Evolutionary conservation across 2,888 invertebrate species (phyloP), one percentile per base, ranked within the genome.

Genomic region (Therioaphis trifolii): DNA sequence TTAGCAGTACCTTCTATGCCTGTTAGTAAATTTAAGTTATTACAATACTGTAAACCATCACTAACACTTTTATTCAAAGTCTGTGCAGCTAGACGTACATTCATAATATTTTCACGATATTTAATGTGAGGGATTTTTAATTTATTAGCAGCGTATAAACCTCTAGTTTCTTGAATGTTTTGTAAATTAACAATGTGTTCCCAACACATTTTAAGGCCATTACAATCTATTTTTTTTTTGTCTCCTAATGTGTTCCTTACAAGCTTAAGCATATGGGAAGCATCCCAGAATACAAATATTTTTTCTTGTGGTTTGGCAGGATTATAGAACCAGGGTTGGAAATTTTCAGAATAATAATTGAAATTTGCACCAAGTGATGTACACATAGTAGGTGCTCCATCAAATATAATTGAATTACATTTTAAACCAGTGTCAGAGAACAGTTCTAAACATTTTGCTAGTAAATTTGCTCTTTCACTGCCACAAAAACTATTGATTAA

Each of bases 261-360:
- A 14, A 43, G 29, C 7, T 79, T 69, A 14, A 69, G 27, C 68
- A 49, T 85, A 46, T 85, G 86, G 72, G 85, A 79, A 21, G 85
- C 84, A 77, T 86, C 86, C 27, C 85, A 77, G 27, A 86, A 85
- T 29, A 86, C 68, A 77, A 78, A 85, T 55, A 87, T 77, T 35
- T 49, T 58, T 27, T 86, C 78, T 29, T 84, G 40, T 18, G 76
- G 76, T 27, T 24, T 24, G n/a, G 69, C 14, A 21, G 86, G 85
- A 69, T 86, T 84, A 35, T 15, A 18, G 49, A 85, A 85, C 14
- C 40, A 76, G 4, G 86, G 58, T 80, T 79, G 11, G 49, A 84
- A 69, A 52, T 75, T 66, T 15, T n/a, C 0, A 0, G 21, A 46
- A 35, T 35, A 66, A 11, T 27, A 35, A n/a, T 79, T 40, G 14